phyloP scores from a whole-genome alignment of 2,797 vertebrate genomes.

The Heterohyrax brucei region DNA sequence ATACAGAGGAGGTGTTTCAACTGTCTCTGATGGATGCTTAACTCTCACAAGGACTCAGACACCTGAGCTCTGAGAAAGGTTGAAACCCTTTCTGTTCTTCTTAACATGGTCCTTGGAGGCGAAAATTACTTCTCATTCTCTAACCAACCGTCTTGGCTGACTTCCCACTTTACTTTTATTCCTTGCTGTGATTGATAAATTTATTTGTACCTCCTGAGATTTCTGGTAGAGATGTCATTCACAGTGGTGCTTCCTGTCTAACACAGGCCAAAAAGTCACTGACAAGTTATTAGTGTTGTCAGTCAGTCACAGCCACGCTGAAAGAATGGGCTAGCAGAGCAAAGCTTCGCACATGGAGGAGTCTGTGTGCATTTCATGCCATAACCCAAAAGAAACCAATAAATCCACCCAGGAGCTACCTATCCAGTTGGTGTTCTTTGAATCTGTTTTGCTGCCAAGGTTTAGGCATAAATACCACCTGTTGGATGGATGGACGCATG shows the following conservation, averaged over 20 bases:
- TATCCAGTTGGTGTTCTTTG: not conserved
- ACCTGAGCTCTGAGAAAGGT: not conserved
- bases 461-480: not conserved
- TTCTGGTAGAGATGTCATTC: slow-evolving; percentile 50
- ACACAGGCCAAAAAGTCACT: not conserved
- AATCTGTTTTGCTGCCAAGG: slow-evolving; percentile 2
- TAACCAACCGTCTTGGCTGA: not conserved
- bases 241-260: not conserved
- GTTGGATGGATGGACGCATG: not conserved
- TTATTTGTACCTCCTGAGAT: not conserved
- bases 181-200: slow-evolving; percentile 46
- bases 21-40: not conserved
- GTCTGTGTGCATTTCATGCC: not conserved
- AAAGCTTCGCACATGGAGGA: slow-evolving; percentile 7
- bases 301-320: not conserved
- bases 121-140: slow-evolving; percentile 64
- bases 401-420: not conserved
- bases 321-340: not conserved
- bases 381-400: not conserved
- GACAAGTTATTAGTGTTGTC: slow-evolving; percentile 31
- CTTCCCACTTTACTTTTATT: not conserved
- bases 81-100: not conserved
- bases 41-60: slow-evolving; percentile 33
- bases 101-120: not conserved
- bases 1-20: not conserved